phyloP scores from a whole-genome alignment of 37 sponge, comb jelly and placozoan genomes.

The Spongilla lacustris region DNA sequence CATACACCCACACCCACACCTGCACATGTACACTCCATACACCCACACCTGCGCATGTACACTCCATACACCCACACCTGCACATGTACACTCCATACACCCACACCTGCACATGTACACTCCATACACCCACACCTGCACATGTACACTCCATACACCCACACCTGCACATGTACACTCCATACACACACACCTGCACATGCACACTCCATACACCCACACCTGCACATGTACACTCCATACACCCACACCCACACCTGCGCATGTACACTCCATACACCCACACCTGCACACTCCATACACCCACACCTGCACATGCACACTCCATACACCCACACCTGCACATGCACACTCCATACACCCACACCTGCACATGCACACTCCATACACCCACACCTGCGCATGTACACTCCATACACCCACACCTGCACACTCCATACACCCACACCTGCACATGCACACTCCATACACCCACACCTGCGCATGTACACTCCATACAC shows the following conservation, averaged over 20 bases:
- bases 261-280: conserved; percentile 92
- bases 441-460: too few relatives aligned
- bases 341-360: too few relatives aligned
- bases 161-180: too few relatives aligned
- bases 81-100: conserved; percentile 92
- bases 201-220: conserved; percentile 88
- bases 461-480: too few relatives aligned
- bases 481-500: not conserved
- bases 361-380: conserved; percentile 46
- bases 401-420: conserved; percentile 93
- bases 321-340: conserved; percentile 98
- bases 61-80: not conserved
- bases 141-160: conserved; percentile 94
- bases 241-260: conserved; percentile 17
- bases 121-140: not conserved
- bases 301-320: conserved; percentile 30
- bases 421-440: not conserved
- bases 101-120: too few relatives aligned
- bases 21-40: conserved; percentile 89
- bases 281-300: too few relatives aligned
- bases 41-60: too few relatives aligned
- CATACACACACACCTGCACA: not conserved
- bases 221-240: conserved; percentile 83
- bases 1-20: conserved; percentile 54
- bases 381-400: conserved; percentile 74